These are phyloP conservation scores for Holothuria glaberrima DNA, from an alignment of 35 echinoderm and acorn worm species.

Conservation along the genomic window DNA sequence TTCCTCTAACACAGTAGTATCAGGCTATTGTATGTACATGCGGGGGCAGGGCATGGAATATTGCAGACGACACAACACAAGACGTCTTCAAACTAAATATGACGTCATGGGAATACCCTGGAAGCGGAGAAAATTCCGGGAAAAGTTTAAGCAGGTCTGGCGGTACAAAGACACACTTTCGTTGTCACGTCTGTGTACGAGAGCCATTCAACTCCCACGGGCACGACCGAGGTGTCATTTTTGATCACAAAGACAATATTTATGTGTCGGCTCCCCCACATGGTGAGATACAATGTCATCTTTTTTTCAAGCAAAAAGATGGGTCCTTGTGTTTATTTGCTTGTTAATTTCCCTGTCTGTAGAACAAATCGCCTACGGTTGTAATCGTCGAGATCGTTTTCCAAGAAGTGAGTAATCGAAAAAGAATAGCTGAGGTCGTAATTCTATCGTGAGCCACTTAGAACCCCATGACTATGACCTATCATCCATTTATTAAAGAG, in stretches of 20 bases:
- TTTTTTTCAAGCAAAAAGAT: neutral
- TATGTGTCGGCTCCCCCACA: conserved; percentile 24
- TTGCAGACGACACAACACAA: neutral
- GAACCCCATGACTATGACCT: neutral
- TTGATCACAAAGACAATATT: conserved; percentile 25
- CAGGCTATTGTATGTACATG: too few relatives aligned
- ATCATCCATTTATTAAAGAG: too few relatives aligned
- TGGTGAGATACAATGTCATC: conserved; percentile 14
- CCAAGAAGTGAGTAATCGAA: conserved; percentile 11
- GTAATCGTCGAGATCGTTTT: neutral
- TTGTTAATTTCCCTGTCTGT: neutral
- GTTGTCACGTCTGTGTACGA: conserved; percentile 7
- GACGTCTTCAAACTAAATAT: neutral
- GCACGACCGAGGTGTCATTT: neutral
- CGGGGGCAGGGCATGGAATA: neutral
- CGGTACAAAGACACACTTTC: neutral
- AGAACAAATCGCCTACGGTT: too few relatives aligned
- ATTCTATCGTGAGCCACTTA: neutral
- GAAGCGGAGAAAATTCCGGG: neutral
- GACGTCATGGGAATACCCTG: conserved; percentile 48
- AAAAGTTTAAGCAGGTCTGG: neutral
- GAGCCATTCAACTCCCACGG: conserved; percentile 5
- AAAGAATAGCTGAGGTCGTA: conserved; percentile 25
- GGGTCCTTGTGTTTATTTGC: conserved; percentile 13
- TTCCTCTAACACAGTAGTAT: too few relatives aligned